phyloP scores from a whole-genome alignment of 2,888 invertebrate genomes.

The Eumacrocentrus americanus region DNA sequence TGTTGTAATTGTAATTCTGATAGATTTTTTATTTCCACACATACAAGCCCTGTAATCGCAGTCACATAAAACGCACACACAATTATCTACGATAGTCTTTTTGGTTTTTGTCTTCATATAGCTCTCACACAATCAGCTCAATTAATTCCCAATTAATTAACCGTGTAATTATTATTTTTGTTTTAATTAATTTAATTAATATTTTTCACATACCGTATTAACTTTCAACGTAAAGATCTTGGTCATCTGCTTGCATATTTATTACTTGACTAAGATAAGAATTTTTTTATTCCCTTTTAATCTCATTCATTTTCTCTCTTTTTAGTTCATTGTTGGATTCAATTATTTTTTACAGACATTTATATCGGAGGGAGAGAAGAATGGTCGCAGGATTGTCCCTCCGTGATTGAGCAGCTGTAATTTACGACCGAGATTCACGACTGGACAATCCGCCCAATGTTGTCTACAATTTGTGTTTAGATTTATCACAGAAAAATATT shows the following conservation, averaged over 20 bases:
- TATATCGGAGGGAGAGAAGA: conserved; percentile 27
- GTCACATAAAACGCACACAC: conserved; percentile 21
- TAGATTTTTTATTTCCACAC: conserved; percentile 22
- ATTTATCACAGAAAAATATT: conserved; percentile 59
- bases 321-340: neutral
- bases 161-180: neutral
- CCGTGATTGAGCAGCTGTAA: neutral
- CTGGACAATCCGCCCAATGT: conserved; percentile 7
- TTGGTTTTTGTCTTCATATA: conserved; percentile 32
- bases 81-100: conserved; percentile 46
- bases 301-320: conserved; percentile 20
- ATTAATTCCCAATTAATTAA: neutral
- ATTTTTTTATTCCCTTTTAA: conserved; percentile 5
- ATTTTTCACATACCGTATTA: neutral
- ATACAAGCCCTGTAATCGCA: conserved; percentile 16
- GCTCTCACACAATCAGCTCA: neutral
- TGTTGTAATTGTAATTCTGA: conserved; percentile 20
- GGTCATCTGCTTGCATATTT: conserved; percentile 41
- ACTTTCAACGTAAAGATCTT: conserved; percentile 36
- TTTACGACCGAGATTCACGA: conserved; percentile 1
- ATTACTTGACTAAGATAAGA: conserved; percentile 27
- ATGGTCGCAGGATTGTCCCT: neutral
- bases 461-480: conserved; percentile 41
- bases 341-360: conserved; percentile 31
- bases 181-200: neutral